phyloP scores from a whole-genome alignment of 2,113 vertebrate genomes.

The Mustela nigripes region DNA sequence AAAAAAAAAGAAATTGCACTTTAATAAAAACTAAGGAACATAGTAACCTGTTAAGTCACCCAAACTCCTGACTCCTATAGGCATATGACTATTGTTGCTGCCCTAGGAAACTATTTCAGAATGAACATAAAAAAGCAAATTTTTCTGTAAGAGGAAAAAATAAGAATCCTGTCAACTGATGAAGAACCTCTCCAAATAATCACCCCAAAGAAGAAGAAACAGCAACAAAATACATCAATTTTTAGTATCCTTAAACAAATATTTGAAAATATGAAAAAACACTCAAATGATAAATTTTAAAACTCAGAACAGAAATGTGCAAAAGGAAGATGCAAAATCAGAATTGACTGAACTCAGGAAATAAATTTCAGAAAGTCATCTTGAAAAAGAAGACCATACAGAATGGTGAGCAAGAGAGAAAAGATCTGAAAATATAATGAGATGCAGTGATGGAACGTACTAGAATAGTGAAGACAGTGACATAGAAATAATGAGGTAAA shows the following conservation, averaged over 20 bases:
- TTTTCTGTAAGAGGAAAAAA: slow-evolving; percentile 8
- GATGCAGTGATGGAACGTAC: neutral
- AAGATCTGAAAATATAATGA: neutral
- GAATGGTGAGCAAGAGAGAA: neutral
- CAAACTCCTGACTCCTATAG: neutral
- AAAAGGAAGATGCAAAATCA: slow-evolving; percentile 7
- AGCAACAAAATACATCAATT: neutral
- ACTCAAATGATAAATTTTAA: slow-evolving; percentile 36
- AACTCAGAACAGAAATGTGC: slow-evolving; percentile 26
- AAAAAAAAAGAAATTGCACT: neutral
- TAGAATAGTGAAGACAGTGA: neutral
- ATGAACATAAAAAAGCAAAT: neutral
- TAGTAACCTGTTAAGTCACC: neutral
- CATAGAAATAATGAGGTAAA: neutral
- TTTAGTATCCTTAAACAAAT: slow-evolving; percentile 16
- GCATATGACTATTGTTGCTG: neutral
- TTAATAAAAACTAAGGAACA: slow-evolving; percentile 17
- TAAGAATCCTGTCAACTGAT: slow-evolving; percentile 36
- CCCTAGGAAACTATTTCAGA: neutral
- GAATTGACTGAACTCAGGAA: neutral
- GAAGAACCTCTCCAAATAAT: neutral
- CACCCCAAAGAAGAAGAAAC: neutral
- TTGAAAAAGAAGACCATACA: neutral
- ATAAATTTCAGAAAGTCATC: neutral
- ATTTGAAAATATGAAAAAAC: neutral